phyloP scores from a whole-genome alignment of 30 jellyfish, hydroid and myxozoan genomes.

The Hydractinia symbiolongicarpus region DNA sequence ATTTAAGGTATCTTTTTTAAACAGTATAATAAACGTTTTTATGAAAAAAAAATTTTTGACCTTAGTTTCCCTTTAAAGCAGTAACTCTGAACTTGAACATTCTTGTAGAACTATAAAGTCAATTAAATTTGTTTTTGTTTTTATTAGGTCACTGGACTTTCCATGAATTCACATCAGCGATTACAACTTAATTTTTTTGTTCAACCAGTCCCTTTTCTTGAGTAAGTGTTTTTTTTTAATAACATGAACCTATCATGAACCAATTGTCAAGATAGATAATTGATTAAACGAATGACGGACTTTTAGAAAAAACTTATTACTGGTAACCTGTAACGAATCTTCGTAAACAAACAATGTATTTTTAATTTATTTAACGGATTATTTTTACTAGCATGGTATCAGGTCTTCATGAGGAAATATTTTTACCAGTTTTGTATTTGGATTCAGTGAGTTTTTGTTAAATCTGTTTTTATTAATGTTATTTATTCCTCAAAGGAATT shows the following conservation, averaged over 20 bases:
- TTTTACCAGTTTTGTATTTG: not conserved
- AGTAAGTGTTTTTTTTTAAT: constrained; percentile 20
- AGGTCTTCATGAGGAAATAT: not conserved
- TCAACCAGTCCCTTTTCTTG: constrained; percentile 11
- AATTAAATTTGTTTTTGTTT: not conserved
- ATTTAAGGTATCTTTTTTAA: no score
- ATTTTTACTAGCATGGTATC: no score
- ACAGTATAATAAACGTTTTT: no score
- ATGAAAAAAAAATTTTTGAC: no score
- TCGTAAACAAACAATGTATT: not conserved
- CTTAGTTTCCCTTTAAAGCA: no score
- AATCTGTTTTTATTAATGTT: not conserved
- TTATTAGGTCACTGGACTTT: constrained; percentile 69
- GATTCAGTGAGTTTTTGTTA: constrained; percentile 7
- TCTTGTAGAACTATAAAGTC: no score
- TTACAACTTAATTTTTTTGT: constrained; percentile 56
- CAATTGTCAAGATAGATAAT: no score
- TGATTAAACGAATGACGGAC: no score
- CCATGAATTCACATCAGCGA: constrained; percentile 70
- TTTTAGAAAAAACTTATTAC: no score
- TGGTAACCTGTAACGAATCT: not conserved
- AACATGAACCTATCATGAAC: no score
- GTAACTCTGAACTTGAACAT: no score
- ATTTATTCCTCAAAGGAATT: no score
- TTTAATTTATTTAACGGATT: not conserved